Percentiles rank a stretch among this genome's conserved stretches.
phyloP scores from a whole-genome alignment of 2,888 invertebrate genomes.

The Ormyrus pomaceus region DNA sequence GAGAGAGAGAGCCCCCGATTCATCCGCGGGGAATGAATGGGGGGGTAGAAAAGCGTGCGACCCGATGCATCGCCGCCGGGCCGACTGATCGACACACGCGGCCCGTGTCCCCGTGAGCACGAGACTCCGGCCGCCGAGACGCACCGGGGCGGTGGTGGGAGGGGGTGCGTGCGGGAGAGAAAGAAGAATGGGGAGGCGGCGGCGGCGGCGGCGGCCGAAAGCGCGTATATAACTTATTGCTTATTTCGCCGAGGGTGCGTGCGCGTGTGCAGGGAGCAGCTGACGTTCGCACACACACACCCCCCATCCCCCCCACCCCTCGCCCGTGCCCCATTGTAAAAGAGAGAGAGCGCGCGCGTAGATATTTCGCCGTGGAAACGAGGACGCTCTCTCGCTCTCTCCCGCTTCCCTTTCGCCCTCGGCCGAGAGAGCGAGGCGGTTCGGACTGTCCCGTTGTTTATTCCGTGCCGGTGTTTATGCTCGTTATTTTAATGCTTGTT shows the following conservation, averaged over 20 bases:
- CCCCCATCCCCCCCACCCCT: background rate
- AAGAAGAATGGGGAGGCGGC: slow-evolving; percentile 38
- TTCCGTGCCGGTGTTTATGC: background rate
- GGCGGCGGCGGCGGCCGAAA: slow-evolving; percentile 10
- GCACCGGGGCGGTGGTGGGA: background rate
- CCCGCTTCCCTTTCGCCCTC: slow-evolving; percentile 62
- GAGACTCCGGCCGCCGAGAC: too few species aligned
- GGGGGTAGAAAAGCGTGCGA: slow-evolving; percentile 54
- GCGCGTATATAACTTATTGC: slow-evolving; percentile 71
- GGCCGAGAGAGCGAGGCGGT: background rate
- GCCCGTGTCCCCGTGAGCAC: slow-evolving; percentile 16
- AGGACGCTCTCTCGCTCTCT: slow-evolving; percentile 58
- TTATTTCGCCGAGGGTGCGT: slow-evolving; percentile 70
- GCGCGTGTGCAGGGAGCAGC: slow-evolving; percentile 70
- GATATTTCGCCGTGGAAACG: slow-evolving; percentile 70
- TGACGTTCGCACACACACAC: slow-evolving; percentile 63
- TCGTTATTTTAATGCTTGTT: slow-evolving; percentile 6
- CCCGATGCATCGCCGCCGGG: slow-evolving; percentile 62
- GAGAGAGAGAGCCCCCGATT: background rate
- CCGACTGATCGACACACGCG: slow-evolving; percentile 57
- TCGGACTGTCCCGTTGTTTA: background rate
- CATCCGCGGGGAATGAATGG: background rate
- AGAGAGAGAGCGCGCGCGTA: slow-evolving; percentile 54
- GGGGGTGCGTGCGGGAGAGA: slow-evolving; percentile 60
- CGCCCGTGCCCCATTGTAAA: slow-evolving; percentile 64